Base-by-base conservation (phyloP, 2,797 vertebrate genomes). In the Sebastes cheni region DNA sequence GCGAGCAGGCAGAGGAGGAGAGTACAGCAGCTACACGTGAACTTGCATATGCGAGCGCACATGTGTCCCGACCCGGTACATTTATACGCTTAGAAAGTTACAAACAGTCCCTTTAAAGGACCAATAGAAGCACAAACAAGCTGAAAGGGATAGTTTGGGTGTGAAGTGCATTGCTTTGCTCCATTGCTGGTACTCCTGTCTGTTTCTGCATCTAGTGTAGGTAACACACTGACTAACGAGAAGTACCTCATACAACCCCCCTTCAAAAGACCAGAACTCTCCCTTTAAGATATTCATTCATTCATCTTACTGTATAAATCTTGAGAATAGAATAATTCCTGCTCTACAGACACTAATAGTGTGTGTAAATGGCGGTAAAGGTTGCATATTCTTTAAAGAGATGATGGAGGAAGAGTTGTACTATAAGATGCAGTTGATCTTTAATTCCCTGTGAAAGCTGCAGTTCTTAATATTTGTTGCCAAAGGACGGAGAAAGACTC, bases 371-470 rank as follows among this genome's bases (percentile, higher is more conserved):
- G 4, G 16, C 13, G 34, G 16, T 36, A 58, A 60, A 52, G 59
- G 46, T 54, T 34, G 42, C 29, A 34, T 27, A 27, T 64, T 36
- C 59, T 36, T 55, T 23, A n/a, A 69, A 65, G 22, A 62, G 22
- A 34, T 27, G 39, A 69, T 23, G 67, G 54, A 70, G 55, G 52
- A 52, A 59, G 27, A 54, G 80, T 52, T 69, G 69, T n/a, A 32
- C 42, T 69, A 34, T 75, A 54, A 13, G 58, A 75, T 42, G 22
- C 75, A 55, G 68, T 60, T 79, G 59, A 75, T 86, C 75, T 77
- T 75, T 72, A 82, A 84, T 80, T 89, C 81, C 56, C 52, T 83
- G 75, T 80, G 81, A 86, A 88, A 85, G 67, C 50, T n/a, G 60
- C 42, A 66, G 56, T 29, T 34, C 54, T 73, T 64, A 27, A 36